These are phyloP conservation scores for Sarcophaga caerulescens DNA, from an alignment of 2,888 invertebrate genomes.

Conservation along the genomic window DNA sequence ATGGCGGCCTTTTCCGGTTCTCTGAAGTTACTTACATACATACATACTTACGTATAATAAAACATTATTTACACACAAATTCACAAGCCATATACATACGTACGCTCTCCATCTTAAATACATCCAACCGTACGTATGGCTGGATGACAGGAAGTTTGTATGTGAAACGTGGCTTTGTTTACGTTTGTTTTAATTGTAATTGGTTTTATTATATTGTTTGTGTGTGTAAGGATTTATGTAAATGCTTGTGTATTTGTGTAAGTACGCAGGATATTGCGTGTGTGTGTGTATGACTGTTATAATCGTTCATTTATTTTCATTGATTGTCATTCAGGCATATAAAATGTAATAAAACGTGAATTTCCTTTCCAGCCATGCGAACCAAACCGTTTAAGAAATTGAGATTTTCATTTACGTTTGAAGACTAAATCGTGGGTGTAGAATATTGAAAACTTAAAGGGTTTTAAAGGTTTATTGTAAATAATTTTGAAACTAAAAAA, in stretches of 20 bases:
- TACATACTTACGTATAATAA: not conserved
- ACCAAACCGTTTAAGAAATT: no score
- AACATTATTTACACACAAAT: slow-evolving; percentile 16
- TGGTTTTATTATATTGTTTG: slow-evolving; percentile 35
- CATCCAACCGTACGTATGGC: no score
- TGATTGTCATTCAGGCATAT: slow-evolving; percentile 54
- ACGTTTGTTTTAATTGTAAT: slow-evolving; percentile 47
- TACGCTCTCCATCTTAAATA: not conserved
- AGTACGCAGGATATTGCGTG: not conserved
- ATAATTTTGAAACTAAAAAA: no score
- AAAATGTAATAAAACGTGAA: slow-evolving; percentile 41
- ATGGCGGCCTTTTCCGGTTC: slow-evolving; percentile 60
- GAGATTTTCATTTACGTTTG: no score
- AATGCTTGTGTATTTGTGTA: not conserved
- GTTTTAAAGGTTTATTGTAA: no score
- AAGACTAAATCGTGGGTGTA: no score
- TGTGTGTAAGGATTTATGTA: not conserved
- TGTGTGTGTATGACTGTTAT: slow-evolving; percentile 11
- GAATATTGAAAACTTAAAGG: no score
- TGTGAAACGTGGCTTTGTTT: slow-evolving; percentile 37
- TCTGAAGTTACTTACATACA: slow-evolving; percentile 42
- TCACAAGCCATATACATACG: not conserved
- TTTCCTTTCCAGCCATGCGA: not conserved
- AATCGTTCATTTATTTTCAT: slow-evolving; percentile 56
- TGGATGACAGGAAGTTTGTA: slow-evolving; percentile 23